A percentile compares a stretch with the other conserved stretches of the same genome.
Evolutionary conservation across 2,888 invertebrate species (phyloP).

Genomic region (Machimus rusticus): DNA sequence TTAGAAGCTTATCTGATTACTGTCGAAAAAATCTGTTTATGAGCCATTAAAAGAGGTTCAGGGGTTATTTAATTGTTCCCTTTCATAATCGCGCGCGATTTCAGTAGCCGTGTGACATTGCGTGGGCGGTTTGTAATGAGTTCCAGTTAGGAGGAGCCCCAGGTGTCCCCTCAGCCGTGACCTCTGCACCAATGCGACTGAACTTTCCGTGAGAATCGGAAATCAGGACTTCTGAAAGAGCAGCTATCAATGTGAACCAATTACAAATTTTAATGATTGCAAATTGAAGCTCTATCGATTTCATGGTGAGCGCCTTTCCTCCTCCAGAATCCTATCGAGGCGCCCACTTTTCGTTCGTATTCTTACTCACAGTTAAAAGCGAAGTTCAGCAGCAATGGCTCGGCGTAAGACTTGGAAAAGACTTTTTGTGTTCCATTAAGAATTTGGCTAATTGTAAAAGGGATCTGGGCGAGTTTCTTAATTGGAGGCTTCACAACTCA

Average conservation of each 20-base stretch:
- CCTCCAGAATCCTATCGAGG: not conserved
- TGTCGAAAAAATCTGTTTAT: not conserved
- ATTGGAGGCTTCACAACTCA: slow-evolving; percentile 20
- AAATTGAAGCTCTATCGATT: slow-evolving; percentile 23
- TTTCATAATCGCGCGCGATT: not conserved
- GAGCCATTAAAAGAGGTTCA: not conserved
- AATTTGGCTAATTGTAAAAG: slow-evolving; percentile 40
- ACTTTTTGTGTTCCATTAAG: slow-evolving; percentile 33
- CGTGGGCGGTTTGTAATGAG: not conserved
- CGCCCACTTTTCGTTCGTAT: not conserved
- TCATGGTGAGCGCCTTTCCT: slow-evolving; percentile 10
- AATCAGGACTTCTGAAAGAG: not conserved
- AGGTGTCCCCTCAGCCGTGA: not conserved
- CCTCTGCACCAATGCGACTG: not conserved
- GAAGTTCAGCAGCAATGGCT: not conserved
- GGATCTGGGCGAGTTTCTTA: slow-evolving; percentile 14
- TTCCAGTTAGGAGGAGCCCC: not conserved
- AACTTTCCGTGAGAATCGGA: not conserved
- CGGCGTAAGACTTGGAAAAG: not conserved
- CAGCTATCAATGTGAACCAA: not conserved
- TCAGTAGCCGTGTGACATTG: not conserved
- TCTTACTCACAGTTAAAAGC: not conserved
- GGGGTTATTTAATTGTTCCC: not conserved
- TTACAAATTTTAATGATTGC: slow-evolving; percentile 29
- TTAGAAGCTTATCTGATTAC: not conserved